phyloP scores from a whole-genome alignment of 2,888 invertebrate genomes.

The Acleris emargana region DNA sequence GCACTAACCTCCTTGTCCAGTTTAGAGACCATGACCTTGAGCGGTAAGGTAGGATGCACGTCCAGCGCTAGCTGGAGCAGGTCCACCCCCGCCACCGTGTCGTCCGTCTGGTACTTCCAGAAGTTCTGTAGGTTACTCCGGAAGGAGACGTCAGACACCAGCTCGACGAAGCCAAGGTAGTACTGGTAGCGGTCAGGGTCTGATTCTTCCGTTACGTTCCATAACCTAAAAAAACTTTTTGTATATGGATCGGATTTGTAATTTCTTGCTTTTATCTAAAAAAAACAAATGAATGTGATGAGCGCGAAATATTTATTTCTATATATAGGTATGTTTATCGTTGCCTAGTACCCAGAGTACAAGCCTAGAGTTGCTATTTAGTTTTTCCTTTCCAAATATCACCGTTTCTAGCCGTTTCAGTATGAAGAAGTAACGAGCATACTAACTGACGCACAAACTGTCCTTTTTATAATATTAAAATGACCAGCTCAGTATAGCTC shows the following conservation, averaged over 20 bases:
- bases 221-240: constrained; percentile 53
- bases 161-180: constrained; percentile 71
- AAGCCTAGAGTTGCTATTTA: too few relatives aligned
- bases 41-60: constrained; percentile 62
- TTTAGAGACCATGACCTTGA: constrained; percentile 53
- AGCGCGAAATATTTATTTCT: too few relatives aligned
- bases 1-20: constrained; percentile 37
- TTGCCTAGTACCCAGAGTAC: too few relatives aligned
- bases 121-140: constrained; percentile 85
- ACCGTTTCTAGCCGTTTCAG: too few relatives aligned
- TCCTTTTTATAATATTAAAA: too few relatives aligned
- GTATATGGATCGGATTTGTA: neutral
- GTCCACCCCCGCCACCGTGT: constrained; percentile 80
- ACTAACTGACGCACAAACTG: too few relatives aligned
- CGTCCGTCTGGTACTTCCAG: constrained; percentile 86
- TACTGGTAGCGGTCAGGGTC: constrained; percentile 65
- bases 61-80: constrained; percentile 85
- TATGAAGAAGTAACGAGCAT: too few relatives aligned
- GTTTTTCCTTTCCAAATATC: too few relatives aligned
- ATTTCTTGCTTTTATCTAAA: neutral
- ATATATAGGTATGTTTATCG: too few relatives aligned
- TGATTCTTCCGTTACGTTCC: constrained; percentile 71
- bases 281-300: too few relatives aligned
- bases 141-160: constrained; percentile 74
- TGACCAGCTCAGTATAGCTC: too few relatives aligned